Evolutionary conservation across 2,113 vertebrate species (phyloP).

Genomic region (Numenius arquata): DNA sequence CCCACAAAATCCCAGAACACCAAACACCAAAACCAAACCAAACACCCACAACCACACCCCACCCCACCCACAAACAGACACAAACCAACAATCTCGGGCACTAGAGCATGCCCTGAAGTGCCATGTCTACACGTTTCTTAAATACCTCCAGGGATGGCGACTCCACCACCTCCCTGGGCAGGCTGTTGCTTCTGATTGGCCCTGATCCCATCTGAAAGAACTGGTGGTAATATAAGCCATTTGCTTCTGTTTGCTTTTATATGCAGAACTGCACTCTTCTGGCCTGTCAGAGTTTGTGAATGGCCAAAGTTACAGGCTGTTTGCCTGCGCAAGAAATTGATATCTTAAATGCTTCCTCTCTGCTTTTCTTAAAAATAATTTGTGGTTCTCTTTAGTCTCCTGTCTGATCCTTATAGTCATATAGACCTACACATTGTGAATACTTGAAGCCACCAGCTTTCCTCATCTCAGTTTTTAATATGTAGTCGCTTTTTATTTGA

Average conservation of each 20-base stretch:
- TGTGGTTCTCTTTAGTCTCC: background rate
- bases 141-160: no score
- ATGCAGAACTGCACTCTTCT: background rate
- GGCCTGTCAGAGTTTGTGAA: background rate
- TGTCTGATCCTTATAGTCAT: background rate
- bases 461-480: background rate
- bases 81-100: no score
- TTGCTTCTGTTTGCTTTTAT: background rate
- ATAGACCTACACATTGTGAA: background rate
- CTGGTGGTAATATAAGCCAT: background rate
- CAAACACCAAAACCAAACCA: no score
- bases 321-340: background rate
- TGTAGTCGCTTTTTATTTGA: background rate
- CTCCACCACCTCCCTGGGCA: no score
- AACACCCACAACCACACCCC: no score
- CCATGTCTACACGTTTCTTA: no score
- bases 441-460: background rate
- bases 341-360: background rate
- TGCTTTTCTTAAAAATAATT: background rate
- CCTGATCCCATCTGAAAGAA: background rate
- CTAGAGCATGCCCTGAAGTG: no score
- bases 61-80: no score
- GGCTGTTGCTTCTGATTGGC: background rate
- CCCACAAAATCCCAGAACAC: no score
- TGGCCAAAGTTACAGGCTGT: background rate